phyloP scores from a whole-genome alignment of 2,113 vertebrate species.

The Prunella fulvescens region DNA sequence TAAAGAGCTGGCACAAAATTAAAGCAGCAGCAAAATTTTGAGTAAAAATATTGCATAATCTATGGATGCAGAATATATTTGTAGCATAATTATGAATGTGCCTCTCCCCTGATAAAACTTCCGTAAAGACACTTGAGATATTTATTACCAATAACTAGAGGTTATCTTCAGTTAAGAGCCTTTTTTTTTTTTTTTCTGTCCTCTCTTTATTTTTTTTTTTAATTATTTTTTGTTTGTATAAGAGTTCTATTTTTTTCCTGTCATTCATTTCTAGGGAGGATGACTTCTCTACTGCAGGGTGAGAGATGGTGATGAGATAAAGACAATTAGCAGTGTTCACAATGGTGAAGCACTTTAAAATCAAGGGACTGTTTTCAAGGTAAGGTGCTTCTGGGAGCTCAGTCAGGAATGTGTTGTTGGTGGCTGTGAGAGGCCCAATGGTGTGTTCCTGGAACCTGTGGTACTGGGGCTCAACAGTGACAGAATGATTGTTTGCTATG shows the following conservation, averaged over 20 bases:
- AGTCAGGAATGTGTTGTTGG: not conserved
- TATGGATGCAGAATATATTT: not conserved
- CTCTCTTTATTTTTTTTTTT: not conserved
- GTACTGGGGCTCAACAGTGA: not conserved
- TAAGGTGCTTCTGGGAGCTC: not conserved
- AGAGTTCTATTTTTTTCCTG: not conserved
- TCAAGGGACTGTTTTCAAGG: not conserved
- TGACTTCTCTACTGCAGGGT: not conserved
- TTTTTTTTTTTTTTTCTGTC: not conserved
- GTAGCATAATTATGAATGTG: not conserved
- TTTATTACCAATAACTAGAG: not conserved
- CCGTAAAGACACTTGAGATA: not conserved
- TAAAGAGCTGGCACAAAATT: conserved; percentile 8
- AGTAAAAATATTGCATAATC: not conserved
- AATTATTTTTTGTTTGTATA: not conserved
- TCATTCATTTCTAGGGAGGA: not conserved
- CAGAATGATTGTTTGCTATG: rapidly evolving
- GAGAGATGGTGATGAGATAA: not conserved
- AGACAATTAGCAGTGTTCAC: not conserved
- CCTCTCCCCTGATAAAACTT: not conserved
- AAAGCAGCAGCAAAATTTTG: not conserved
- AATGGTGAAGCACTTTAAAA: not conserved
- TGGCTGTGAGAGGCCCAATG: not conserved
- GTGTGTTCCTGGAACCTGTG: not conserved
- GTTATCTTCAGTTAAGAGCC: not conserved